Conservation (phyloP, 2,888 invertebrate species). For the Euzophera pinguis region DNA sequence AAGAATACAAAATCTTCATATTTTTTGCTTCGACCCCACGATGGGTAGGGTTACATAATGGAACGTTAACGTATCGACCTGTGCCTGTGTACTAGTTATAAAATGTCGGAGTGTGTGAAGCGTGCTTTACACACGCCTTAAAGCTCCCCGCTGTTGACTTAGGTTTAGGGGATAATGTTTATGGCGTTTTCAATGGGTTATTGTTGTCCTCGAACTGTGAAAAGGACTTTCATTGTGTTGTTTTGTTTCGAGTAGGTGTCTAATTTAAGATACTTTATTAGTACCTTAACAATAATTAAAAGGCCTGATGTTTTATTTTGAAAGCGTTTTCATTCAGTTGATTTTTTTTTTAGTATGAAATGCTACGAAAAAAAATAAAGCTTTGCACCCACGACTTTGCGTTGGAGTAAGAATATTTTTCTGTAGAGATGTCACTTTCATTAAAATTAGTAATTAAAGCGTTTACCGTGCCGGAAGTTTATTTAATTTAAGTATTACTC, state of each 20-base stretch:
- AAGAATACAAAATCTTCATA: constrained; percentile 54
- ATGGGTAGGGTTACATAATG: constrained; percentile 66
- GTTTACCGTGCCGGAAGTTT: no score
- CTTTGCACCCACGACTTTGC: no score
- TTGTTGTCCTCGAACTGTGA: constrained; percentile 19
- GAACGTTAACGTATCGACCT: constrained; percentile 42
- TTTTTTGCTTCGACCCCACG: constrained; percentile 63
- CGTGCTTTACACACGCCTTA: constrained; percentile 49
- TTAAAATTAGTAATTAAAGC: no score
- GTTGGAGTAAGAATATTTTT: no score
- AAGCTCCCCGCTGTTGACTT: constrained; percentile 36
- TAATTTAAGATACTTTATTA: constrained; percentile 9
- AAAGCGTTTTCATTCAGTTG: no score
- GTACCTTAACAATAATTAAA: no score
- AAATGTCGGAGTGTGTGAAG: constrained; percentile 37
- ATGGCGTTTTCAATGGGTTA: constrained; percentile 19
- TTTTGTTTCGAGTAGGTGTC: constrained; percentile 16
- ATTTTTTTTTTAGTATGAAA: no score
- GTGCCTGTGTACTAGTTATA: constrained; percentile 12
- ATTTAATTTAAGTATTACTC: no score
- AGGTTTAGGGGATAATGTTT: constrained; percentile 29
- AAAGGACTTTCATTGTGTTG: constrained; percentile 19
- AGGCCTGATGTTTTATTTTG: no score
- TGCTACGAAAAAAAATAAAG: no score
- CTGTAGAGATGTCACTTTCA: no score